phyloP scores from a whole-genome alignment of 2,797 vertebrate species.

The Sparidentex hasta region DNA sequence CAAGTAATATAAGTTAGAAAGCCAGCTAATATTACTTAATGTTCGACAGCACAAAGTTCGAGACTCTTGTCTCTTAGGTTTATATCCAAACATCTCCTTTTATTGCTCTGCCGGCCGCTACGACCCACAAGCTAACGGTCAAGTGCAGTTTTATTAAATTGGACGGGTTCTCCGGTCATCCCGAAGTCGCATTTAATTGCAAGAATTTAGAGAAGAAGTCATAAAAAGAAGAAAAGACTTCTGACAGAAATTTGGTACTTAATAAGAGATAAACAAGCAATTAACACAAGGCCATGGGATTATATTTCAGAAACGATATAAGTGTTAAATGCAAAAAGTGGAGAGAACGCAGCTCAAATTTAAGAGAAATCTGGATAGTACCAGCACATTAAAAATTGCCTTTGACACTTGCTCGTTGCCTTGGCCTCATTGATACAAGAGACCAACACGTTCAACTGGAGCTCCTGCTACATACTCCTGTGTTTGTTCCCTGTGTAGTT shows the following conservation, averaged over 20 bases:
- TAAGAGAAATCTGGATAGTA: neutral
- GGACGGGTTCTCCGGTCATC: neutral
- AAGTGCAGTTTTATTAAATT: too few relatives aligned
- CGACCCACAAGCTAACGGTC: neutral
- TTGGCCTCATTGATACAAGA: neutral
- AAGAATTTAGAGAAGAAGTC: neutral
- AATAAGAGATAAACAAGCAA: neutral
- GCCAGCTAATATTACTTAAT: too few relatives aligned
- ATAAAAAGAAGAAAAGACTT: neutral
- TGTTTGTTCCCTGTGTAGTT: constrained; percentile 44
- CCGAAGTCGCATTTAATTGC: neutral
- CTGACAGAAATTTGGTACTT: neutral
- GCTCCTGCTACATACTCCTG: constrained; percentile 46
- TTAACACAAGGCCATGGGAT: neutral
- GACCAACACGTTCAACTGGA: constrained; percentile 6
- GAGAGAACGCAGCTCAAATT: neutral
- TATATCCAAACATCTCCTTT: neutral
- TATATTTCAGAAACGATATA: neutral
- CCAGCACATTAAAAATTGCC: neutral
- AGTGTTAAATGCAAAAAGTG: neutral
- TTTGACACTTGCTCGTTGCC: neutral
- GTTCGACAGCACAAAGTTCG: too few relatives aligned
- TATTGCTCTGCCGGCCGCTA: neutral
- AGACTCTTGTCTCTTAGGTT: too few relatives aligned
- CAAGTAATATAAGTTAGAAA: too few relatives aligned